Evolutionary conservation across 1,140 invertebrate genomes (phyloP), one percentile per base, ranked within the genome.

Genomic region (Paraescarpia echinospica): DNA sequence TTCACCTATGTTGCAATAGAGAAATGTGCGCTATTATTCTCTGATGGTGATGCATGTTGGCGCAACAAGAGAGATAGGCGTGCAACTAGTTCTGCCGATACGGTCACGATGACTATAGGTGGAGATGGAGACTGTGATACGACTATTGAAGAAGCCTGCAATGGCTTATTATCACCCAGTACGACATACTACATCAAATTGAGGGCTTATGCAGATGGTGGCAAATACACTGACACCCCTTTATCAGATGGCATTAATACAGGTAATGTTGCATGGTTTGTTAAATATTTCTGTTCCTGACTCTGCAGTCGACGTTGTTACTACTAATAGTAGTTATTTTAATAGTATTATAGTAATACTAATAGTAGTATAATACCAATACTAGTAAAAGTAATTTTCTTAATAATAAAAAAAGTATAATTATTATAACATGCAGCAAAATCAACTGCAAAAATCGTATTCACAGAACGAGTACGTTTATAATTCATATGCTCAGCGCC

Each of bases 191-290:
- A 90, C 35, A 22, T 90, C 5, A 90, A 35, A 90, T 33, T 90
- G 90, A 90, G 90, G 35, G 90, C 34, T 41, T 33, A 90, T 41
- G 35, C 27, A 31, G 90, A 90, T 2, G 35, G 14, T 18, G 90
- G 27, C 90, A 90, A 90, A 35, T 90, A 31, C 90, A 31, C 90
- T 22, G 90, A 90, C n/a, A 90, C 90, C 35, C 34, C 34, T 77
- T 77, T 77, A 35, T 90, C 90, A 90, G 90, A 90, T 41, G 34
- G 14, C 18, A 90, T 90, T 41, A 4, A 35, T 22, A 90, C 90
- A 90, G 90, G 90, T 90, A 90, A 4, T 0, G 1, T 0, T 5
- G n/a, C 90, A 90, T 90, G 0, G 4, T 5, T 77, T 77, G 27
- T 18, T 77, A 77, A 77, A 18, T 77, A 77, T 31, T 77, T 14